Conservation (phyloP, 2,797 vertebrate genomes). For the Hippoglossus hippoglossus region DNA sequence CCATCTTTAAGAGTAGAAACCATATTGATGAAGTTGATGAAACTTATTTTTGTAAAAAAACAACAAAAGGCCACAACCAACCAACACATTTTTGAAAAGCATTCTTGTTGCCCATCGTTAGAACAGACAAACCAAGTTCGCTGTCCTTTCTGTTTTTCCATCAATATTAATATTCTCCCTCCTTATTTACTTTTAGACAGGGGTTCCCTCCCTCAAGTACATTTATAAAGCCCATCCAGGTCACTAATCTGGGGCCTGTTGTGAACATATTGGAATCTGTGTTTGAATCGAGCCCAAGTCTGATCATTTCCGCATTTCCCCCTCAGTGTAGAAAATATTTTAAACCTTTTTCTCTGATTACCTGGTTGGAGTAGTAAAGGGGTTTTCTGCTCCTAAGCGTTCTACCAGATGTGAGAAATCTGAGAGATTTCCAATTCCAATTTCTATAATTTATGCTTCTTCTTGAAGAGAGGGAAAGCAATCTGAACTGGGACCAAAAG, state of each 20-base stretch:
- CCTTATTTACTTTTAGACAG: conserved; percentile 20
- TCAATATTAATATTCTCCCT: conserved; percentile 4
- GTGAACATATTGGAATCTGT: conserved; percentile 46
- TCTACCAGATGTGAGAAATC: conserved; percentile 76
- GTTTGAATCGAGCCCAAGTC: conserved; percentile 39
- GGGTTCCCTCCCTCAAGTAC: conserved; percentile 16
- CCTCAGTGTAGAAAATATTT: conserved; percentile 55
- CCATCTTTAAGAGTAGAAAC: not conserved
- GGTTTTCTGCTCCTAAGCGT: conserved; percentile 57
- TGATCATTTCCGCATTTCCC: conserved; percentile 57
- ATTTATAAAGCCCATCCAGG: conserved; percentile 43
- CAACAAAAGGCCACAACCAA: not conserved
- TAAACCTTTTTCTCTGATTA: conserved; percentile 74
- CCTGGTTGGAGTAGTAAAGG: conserved; percentile 58
- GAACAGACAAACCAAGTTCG: not conserved
- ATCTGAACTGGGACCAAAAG: conserved; percentile 60
- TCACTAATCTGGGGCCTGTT: conserved; percentile 53
- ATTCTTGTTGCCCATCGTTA: not conserved
- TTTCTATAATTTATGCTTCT: conserved; percentile 76
- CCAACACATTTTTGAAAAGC: not conserved
- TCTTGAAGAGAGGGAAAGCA: conserved; percentile 55
- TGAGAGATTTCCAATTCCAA: conserved; percentile 71
- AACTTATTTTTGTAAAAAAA: no score
- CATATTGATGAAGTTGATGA: not conserved
- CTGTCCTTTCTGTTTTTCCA: conserved; percentile 1